Conservation (phyloP, 2,888 invertebrate species). For the Metellina segmentata region DNA sequence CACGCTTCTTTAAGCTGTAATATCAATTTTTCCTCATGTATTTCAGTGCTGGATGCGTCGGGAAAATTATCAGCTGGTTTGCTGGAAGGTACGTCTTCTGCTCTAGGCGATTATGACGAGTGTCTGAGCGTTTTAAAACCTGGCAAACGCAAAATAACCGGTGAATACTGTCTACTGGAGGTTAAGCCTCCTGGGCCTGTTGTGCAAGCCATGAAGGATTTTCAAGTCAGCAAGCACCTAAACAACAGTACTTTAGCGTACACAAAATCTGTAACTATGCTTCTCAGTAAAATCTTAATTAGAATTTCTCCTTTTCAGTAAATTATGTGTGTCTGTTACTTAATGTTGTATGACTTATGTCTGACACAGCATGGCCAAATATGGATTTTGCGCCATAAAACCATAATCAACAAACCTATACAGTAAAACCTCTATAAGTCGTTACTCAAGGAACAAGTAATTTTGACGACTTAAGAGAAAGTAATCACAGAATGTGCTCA, state of each 20-base stretch:
- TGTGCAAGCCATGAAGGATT: constrained; percentile 62
- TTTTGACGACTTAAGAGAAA: not conserved
- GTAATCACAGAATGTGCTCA: too few relatives aligned
- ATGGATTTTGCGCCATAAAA: too few relatives aligned
- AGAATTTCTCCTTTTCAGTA: not conserved
- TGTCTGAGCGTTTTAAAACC: constrained; percentile 19
- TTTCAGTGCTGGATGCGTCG: constrained; percentile 66
- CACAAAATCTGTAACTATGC: constrained; percentile 53
- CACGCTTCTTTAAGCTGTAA: too few relatives aligned
- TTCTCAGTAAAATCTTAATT: not conserved
- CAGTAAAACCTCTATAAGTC: not conserved
- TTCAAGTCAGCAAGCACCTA: constrained; percentile 35
- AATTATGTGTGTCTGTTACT: too few relatives aligned
- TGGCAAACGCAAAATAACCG: not conserved
- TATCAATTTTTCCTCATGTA: not conserved
- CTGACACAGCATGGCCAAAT: too few relatives aligned
- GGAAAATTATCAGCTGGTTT: constrained; percentile 63
- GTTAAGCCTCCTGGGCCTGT: constrained; percentile 57
- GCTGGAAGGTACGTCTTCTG: constrained; percentile 61
- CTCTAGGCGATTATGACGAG: constrained; percentile 67
- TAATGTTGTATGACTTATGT: too few relatives aligned
- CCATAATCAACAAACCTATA: not conserved
- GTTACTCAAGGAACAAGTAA: not conserved
- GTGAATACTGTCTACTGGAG: constrained; percentile 61
- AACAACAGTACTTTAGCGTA: constrained; percentile 21